phyloP scores from a whole-genome alignment of 2,888 invertebrate species.

The Drosophila antonietae region DNA sequence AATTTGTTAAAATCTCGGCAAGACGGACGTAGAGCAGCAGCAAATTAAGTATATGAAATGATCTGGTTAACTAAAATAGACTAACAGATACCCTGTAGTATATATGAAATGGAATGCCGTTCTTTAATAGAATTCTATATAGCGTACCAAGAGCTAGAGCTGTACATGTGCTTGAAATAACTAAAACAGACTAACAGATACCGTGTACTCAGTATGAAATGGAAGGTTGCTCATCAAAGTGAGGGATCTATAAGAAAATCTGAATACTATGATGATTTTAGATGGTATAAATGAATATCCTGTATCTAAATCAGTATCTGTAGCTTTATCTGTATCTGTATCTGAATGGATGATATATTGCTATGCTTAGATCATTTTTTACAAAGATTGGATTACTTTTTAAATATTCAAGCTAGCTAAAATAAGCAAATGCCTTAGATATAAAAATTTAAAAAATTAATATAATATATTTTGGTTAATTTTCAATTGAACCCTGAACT shows the following conservation, averaged over 20 bases:
- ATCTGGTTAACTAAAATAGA: constrained; percentile 13
- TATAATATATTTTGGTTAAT: not conserved
- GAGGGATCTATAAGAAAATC: not conserved
- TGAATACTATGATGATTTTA: not conserved
- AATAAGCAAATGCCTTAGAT: not conserved
- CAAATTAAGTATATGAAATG: constrained; percentile 15
- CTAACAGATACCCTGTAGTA: constrained; percentile 20
- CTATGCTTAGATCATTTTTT: not conserved
- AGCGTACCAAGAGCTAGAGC: no score
- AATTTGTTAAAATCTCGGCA: constrained; percentile 45
- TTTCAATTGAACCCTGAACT: not conserved
- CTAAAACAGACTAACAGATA: not conserved
- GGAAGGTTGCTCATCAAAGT: no score
- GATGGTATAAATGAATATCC: not conserved
- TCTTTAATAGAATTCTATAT: no score
- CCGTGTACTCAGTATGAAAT: not conserved
- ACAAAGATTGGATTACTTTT: not conserved
- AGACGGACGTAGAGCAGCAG: not conserved
- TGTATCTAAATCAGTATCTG: no score
- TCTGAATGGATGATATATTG: not conserved
- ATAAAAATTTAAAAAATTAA: not conserved
- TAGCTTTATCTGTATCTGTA: not conserved
- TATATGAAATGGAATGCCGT: no score
- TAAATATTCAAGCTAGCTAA: not conserved
- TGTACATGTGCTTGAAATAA: no score